Percentiles rank a stretch among this genome's conserved stretches.
These are phyloP conservation scores for Bombus picipes DNA, from an alignment of 1,140 invertebrate species.

Conservation along the genomic window DNA sequence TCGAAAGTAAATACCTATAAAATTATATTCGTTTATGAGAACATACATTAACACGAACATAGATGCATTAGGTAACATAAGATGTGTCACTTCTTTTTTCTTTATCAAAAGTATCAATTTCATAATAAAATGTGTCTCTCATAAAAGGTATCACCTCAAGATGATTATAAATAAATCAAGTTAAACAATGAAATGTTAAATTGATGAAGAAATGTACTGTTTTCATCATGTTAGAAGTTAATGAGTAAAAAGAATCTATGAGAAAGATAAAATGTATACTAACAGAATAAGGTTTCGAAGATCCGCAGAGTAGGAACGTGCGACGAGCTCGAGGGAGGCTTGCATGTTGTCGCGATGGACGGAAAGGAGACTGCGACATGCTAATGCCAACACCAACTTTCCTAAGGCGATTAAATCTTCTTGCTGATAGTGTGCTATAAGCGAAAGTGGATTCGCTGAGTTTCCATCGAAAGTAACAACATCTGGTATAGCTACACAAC, in stretches of 20 bases:
- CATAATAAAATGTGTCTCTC: neutral
- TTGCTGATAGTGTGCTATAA: conserved; percentile 93
- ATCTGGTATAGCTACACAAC: conserved; percentile 92
- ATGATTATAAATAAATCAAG: neutral
- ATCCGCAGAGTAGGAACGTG: conserved; percentile 95
- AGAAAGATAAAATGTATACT: conserved; percentile 75
- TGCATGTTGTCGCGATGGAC: conserved; percentile 93
- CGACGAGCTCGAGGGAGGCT: conserved; percentile 94
- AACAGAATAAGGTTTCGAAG: conserved; percentile 97
- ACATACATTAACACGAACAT: neutral
- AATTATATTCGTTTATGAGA: conserved; percentile 46
- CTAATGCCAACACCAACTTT: conserved; percentile 94
- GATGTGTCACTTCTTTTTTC: neutral
- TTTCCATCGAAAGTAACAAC: conserved; percentile 91
- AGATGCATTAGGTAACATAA: neutral
- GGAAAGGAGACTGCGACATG: conserved; percentile 94
- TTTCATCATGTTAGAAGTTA: neutral
- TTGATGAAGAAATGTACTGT: neutral
- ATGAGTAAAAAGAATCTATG: neutral
- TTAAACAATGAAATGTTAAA: neutral
- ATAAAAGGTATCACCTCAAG: neutral
- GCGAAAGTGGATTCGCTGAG: conserved; percentile 85
- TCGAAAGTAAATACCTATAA: conserved; percentile 90
- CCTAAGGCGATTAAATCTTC: conserved; percentile 96
- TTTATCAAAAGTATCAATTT: neutral